Evolutionary conservation across 2,888 invertebrate species (phyloP), one percentile per base, ranked within the genome.

Genomic region (Drosophila fungiperda): DNA sequence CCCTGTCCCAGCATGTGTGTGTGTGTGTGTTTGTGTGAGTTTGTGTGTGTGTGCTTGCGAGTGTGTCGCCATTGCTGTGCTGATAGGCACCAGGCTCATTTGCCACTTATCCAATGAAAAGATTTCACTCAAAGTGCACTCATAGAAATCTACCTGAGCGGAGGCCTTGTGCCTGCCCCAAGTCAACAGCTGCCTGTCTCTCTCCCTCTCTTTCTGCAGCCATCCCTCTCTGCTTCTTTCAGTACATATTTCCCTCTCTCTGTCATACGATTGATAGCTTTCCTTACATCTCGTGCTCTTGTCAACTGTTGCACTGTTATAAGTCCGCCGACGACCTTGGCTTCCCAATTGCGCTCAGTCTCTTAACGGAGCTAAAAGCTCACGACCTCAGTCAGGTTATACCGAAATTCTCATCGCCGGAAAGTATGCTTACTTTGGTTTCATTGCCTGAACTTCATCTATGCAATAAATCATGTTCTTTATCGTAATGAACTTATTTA

Each of bases 61-160:
- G 68, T 55, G 54, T 65, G 59, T 68, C 82, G 81, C 82, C 82
- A 82, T 82, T 65, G 80, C 74, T 80, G 61, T 35, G 38, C 33
- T 59, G 15, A 33, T 72, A 48, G 63, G 58, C 66, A 59, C n/a
- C 64, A 67, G 74, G 70, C 80, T 68, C 70, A 50, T 15, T 61
- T 70, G 48, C 58, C 9, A 59, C 68, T 58, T 61, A 60, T 64
- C 82, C 82, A 82, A 82, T 82, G 80, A 68, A 64, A 82, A 69
- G 59, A 69, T 78, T 80, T 75, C 82, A 82, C 82, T 82, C 82
- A 82, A 74, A 62, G 35, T 35, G 33, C 63, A 45, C 76, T 70
- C 82, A 61, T 66, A 78, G 73, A 61, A 42, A 61, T 53, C 49
- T 75, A 78, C 67, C 78, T 74, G 53, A 54, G 8, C 53, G 33